Conservation (phyloP, 2,797 vertebrate species). For the Hozukius guyotensis region DNA sequence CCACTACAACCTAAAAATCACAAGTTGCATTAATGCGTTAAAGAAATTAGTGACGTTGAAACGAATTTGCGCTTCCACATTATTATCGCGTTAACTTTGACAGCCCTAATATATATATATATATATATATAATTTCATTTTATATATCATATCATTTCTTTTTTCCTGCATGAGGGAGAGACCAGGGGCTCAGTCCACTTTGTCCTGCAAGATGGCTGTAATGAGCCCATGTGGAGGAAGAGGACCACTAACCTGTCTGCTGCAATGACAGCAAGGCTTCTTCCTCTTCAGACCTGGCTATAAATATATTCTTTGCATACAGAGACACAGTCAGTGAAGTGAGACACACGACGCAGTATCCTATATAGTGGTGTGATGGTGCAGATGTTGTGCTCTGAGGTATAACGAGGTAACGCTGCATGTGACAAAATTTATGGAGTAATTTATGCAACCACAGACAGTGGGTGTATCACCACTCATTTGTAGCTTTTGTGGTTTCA, state of each 20-base stretch:
- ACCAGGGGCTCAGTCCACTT: slow-evolving; percentile 15
- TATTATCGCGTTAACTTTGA: too few relatives aligned
- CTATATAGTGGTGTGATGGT: slow-evolving; percentile 16
- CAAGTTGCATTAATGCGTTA: too few relatives aligned
- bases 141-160: not conserved
- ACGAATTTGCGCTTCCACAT: too few relatives aligned
- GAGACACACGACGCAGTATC: not conserved
- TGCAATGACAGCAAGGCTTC: slow-evolving; percentile 31
- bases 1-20: too few relatives aligned
- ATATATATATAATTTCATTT: not conserved
- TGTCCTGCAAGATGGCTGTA: slow-evolving; percentile 25
- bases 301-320: slow-evolving; percentile 48
- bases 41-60: too few relatives aligned
- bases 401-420: slow-evolving; percentile 33
- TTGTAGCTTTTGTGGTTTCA: slow-evolving; percentile 24
- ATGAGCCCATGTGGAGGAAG: slow-evolving; percentile 49
- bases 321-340: slow-evolving; percentile 8
- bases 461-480: slow-evolving; percentile 22
- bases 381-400: slow-evolving; percentile 24
- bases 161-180: slow-evolving; percentile 9
- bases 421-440: slow-evolving; percentile 31
- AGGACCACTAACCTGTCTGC: slow-evolving; percentile 39
- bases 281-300: slow-evolving; percentile 32
- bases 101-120: too few relatives aligned
- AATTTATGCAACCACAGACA: slow-evolving; percentile 36